These are phyloP conservation scores for Sebastes hubbsi DNA, from an alignment of 2,797 vertebrate species.

Conservation along the genomic window DNA sequence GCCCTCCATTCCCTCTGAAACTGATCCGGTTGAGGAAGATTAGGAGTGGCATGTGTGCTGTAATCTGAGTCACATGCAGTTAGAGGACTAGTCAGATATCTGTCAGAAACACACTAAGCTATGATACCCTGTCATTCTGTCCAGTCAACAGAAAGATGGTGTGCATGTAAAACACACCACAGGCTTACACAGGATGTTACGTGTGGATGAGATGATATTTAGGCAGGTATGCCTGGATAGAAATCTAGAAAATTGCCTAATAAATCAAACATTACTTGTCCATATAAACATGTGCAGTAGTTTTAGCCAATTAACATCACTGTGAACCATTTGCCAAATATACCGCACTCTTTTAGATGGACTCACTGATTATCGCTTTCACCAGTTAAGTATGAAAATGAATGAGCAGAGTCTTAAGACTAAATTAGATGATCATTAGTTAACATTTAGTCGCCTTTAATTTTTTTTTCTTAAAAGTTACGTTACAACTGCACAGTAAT, in stretches of 20 bases:
- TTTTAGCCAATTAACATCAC: neutral
- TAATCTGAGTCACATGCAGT: constrained; percentile 78
- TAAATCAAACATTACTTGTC: neutral
- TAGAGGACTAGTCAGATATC: constrained; percentile 60
- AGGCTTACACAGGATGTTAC: neutral
- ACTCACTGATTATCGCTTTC: too few relatives aligned
- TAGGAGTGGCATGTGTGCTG: constrained; percentile 67
- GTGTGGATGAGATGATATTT: neutral
- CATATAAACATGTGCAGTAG: neutral
- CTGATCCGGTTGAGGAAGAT: constrained; percentile 73
- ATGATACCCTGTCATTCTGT: constrained; percentile 15
- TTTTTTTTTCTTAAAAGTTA: neutral
- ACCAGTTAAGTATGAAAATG: neutral
- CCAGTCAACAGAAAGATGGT: neutral
- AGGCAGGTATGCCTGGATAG: neutral
- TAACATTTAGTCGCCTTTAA: neutral
- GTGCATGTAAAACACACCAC: neutral
- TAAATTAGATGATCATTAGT: neutral
- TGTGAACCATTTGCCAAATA: neutral
- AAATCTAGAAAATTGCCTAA: neutral
- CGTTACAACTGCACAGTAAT: neutral
- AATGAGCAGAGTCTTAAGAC: neutral
- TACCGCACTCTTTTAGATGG: too few relatives aligned
- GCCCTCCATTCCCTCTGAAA: constrained; percentile 65
- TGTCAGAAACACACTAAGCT: constrained; percentile 45